Percentiles rank a stretch among this genome's conserved stretches.
phyloP scores from a whole-genome alignment of 2,888 invertebrate species.

The Hymenopus coronatus region DNA sequence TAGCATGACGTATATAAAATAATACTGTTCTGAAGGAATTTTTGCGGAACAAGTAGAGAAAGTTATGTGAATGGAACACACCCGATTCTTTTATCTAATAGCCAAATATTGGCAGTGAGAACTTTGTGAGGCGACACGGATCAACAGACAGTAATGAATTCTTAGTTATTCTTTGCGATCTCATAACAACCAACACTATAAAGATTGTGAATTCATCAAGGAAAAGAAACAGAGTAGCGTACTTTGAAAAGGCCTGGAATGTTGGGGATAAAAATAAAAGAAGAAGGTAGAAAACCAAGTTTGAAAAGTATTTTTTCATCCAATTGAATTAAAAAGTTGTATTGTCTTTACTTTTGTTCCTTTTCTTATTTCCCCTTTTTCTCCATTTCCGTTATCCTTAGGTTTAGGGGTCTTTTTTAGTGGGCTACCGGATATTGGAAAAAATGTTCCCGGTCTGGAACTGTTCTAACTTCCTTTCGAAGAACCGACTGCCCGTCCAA shows the following conservation, averaged over 20 bases:
- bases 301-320: background rate
- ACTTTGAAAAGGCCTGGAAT: background rate
- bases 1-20: too few species aligned
- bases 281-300: background rate
- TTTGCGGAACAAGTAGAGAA: too few species aligned
- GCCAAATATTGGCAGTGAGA: too few species aligned
- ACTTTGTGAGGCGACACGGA: too few species aligned
- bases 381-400: background rate
- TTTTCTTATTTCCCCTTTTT: background rate
- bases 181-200: too few species aligned
- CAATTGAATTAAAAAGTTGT: background rate
- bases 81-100: too few species aligned
- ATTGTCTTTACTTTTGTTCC: background rate
- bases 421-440: background rate
- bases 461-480: background rate
- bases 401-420: background rate
- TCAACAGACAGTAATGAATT: too few species aligned
- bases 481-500: background rate
- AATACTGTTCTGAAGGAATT: too few species aligned
- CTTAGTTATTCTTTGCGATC: too few species aligned
- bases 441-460: background rate
- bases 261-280: background rate
- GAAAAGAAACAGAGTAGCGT: background rate
- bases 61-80: too few species aligned
- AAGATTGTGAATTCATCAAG: too few species aligned